A percentile compares a stretch with the other conserved stretches of the same genome.
phyloP scores from a whole-genome alignment of 2,113 vertebrate genomes.

The Cettia cetti region DNA sequence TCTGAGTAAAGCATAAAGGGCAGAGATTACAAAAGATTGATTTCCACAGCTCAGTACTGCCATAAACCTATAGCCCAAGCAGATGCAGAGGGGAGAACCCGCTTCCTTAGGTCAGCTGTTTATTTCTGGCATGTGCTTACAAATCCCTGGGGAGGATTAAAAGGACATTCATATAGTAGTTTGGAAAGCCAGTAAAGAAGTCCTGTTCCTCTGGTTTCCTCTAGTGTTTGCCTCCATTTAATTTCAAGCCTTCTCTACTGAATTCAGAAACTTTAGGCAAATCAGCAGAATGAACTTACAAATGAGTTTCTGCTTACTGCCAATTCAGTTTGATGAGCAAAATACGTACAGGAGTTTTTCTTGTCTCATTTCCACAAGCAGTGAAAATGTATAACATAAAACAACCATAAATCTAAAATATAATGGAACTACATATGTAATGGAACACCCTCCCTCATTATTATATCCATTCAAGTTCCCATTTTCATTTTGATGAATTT shows the following conservation, averaged over 20 bases:
- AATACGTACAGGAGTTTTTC: neutral
- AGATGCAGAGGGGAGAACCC: constrained; percentile 37
- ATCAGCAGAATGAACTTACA: neutral
- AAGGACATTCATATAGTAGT: neutral
- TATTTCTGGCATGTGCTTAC: constrained; percentile 36
- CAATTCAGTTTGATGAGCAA: neutral
- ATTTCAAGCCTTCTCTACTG: neutral
- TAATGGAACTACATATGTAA: neutral
- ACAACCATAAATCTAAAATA: neutral
- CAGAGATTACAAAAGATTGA: constrained; percentile 70
- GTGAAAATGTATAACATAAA: neutral
- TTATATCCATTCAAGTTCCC: neutral
- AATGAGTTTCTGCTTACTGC: neutral
- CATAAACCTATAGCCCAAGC: constrained; percentile 59
- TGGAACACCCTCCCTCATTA: neutral
- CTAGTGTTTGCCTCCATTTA: neutral
- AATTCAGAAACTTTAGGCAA: neutral
- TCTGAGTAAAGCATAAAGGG: constrained; percentile 61
- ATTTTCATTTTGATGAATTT: neutral
- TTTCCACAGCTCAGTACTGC: constrained; percentile 58
- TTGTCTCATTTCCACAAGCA: neutral
- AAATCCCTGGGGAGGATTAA: neutral
- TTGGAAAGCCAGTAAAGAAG: neutral
- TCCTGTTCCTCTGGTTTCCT: neutral
- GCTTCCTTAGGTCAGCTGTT: constrained; percentile 51